Base-by-base conservation (phyloP, 2,113 vertebrate genomes). In the Elephas maximus region DNA sequence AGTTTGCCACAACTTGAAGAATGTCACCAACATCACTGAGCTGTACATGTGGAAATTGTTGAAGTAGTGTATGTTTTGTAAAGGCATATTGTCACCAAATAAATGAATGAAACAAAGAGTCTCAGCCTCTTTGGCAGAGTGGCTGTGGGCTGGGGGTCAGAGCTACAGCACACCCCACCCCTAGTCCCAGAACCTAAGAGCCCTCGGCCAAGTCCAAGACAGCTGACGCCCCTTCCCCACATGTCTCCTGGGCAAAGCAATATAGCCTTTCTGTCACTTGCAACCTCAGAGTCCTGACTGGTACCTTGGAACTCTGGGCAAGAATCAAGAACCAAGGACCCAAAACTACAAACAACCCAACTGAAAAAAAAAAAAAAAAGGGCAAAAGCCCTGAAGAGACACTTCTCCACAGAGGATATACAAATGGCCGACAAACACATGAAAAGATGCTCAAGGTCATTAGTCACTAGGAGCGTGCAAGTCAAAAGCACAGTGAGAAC, bases 91-190 rank as follows among this genome's bases (percentile, higher is more conserved):
- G 33, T 69, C 65, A 69, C 14, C 3, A 33, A 33, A 33, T 14
- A 69, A 69, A 69, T 11, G 65, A 30, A 67, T 28, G 0, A 71
- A 37, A 90, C 11, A 23, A 6, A 51, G 8, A 48, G 53, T 53
- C 37, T 0, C 9, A 17, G 14, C 18, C 2, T 63, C 37, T 51
- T 15, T 0, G 45, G 78, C 2, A 45, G 17, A 53, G 33, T 0
- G 1, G 23, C 24, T 21, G 37, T 9, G 17, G 1, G 23, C 20
- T 9, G 9, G 24, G 63, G 28, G 15, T 44, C 57, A 51, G 33
- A 41, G 73, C 48, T 51, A n/a, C 80, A 45, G 67, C 30, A 33
- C 2, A 7, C 10, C 33, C 21, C 7, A 11, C 2, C 17, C 5
- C 5, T 6, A 23, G 11, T 69, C 17, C 30, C n/a, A 87, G 48